Base-by-base conservation (phyloP, 1,140 invertebrate genomes). In the Argopecten irradians region DNA sequence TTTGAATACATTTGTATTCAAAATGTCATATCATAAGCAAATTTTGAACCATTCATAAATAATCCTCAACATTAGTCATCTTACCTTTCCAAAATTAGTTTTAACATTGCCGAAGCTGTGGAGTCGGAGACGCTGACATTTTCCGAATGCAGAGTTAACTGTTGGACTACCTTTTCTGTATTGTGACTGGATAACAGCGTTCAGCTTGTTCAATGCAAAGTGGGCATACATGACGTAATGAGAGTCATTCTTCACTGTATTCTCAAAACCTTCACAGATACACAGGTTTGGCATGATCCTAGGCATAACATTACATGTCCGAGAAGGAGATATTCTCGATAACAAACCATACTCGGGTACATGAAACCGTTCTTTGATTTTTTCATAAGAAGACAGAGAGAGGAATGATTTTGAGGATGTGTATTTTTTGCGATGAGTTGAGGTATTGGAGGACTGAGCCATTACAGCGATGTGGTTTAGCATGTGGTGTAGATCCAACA, bases 181-280 rank as follows among this genome's bases (percentile, higher is more conserved):
- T 87, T 95, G 93, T 43, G 35, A 71, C 43, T 93, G 91, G 55
- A 95, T 94, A 82, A 93, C 83, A 46, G 93, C 93, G 87, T 95
- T 95, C 55, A 95, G 84, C 84, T 89, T 83, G 33, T 93, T 94
- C 8, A 94, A 28, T 46, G 94, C 93, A 92, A 93, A 93, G 33
- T 94, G 91, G 9, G 94, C 94, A 85, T 93, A 89, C 32, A 94
- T 85, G 22, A 87, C 89, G 84, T 94, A 88, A 43, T 90, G 84
- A 19, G 91, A 71, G 33, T 89, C 83, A 19, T 92, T 92, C 14
- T 39, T 83, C 13, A 92, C 89, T 35, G 88, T 22, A 87, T 91
- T 89, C 34, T 94, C 94, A 91, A 92, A 94, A 71, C 93, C 91
- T 84, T 92, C 89, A 91, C 95, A 95, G n/a, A 95, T 94, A 87